A percentile compares a stretch with the other conserved stretches of the same genome.
These are phyloP conservation scores for Sebastes matsubarae DNA, from an alignment of 2,797 vertebrate species.

Conservation along the genomic window DNA sequence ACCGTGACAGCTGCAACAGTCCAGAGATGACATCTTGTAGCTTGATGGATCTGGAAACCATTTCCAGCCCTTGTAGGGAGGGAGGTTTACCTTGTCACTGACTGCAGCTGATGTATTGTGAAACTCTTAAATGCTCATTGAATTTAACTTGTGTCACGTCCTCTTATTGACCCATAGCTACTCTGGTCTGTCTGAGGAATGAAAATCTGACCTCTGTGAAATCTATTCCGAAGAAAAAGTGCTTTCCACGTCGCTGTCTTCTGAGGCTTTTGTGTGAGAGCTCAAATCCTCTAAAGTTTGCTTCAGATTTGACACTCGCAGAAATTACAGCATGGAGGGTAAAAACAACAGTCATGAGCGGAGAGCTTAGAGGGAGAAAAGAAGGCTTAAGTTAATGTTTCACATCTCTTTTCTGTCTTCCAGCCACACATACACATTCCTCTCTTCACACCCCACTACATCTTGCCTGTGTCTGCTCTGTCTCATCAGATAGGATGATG, in stretches of 20 bases:
- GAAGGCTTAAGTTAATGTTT: constrained; percentile 24
- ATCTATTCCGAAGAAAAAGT: constrained; percentile 5
- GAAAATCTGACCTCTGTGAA: constrained; percentile 17
- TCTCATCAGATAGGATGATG: constrained; percentile 50
- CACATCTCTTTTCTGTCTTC: background rate
- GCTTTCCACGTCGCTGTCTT: background rate
- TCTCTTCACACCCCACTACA: background rate
- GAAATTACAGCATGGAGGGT: background rate
- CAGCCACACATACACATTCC: background rate
- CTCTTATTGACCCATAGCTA: constrained; percentile 8
- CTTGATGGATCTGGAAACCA: constrained; percentile 36
- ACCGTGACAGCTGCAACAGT: constrained; percentile 12
- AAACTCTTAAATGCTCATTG: constrained; percentile 23
- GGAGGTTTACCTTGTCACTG: constrained; percentile 34
- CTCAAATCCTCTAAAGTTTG: constrained; percentile 7
- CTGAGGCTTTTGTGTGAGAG: background rate
- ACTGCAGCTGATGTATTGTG: constrained; percentile 11
- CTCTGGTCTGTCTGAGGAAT: constrained; percentile 6
- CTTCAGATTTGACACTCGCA: background rate
- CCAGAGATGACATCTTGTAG: constrained; percentile 25
- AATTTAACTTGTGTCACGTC: constrained; percentile 17
- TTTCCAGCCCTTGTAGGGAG: constrained; percentile 16
- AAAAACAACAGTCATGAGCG: constrained; percentile 12
- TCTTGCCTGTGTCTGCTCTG: constrained; percentile 20
- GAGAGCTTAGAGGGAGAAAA: constrained; percentile 16